Conservation (phyloP, 37 sponge, comb jelly and placozoan genomes). For the Beroe ovata region DNA sequence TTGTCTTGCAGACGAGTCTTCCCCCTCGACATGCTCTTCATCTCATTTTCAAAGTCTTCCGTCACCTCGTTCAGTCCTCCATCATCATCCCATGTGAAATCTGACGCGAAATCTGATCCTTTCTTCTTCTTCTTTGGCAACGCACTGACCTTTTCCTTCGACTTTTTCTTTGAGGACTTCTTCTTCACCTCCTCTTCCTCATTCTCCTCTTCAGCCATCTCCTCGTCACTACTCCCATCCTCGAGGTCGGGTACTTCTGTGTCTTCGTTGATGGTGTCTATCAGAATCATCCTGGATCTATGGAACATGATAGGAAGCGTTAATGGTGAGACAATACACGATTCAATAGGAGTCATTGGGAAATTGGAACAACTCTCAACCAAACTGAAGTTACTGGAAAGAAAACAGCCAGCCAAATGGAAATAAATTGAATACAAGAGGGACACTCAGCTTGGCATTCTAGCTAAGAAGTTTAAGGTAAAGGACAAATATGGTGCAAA, state of each 20-base stretch:
- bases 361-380: too few species aligned
- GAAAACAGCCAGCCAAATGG: too few species aligned
- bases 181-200: slow-evolving; percentile 67
- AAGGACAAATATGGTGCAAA: too few species aligned
- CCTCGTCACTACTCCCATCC: slow-evolving; percentile 68
- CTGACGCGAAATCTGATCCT: not conserved
- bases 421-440: too few species aligned
- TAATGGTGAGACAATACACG: not conserved
- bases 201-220: slow-evolving; percentile 69
- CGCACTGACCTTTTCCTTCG: slow-evolving; percentile 35
- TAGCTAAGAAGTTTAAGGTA: too few species aligned
- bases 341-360: too few species aligned
- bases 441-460: too few species aligned
- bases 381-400: too few species aligned
- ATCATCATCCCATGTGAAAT: not conserved
- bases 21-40: not conserved
- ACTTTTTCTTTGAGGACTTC: slow-evolving; percentile 12
- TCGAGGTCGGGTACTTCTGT: slow-evolving; percentile 61
- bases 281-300: slow-evolving; percentile 62
- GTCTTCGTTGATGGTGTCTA: slow-evolving; percentile 84
- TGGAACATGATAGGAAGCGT: not conserved
- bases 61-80: not conserved
- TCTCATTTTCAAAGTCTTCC: slow-evolving; percentile 2
- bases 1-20: not conserved
- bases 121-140: slow-evolving; percentile 28